Base-by-base conservation (phyloP, 2,888 invertebrate species). In the Synergus japonicus region DNA sequence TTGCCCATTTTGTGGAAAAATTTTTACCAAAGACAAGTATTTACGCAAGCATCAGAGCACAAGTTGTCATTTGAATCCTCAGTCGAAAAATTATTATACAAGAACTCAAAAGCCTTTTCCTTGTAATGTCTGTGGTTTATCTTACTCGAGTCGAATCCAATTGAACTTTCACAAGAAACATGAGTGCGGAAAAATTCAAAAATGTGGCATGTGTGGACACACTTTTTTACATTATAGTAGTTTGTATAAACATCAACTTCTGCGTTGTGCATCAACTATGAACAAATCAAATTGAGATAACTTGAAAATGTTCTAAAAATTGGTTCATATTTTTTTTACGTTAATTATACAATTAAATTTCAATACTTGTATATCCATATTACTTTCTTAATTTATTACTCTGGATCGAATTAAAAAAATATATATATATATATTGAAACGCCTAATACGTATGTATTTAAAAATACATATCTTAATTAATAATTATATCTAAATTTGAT, bases 101-200 rank as follows among this genome's bases (percentile, higher is more conserved):
- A 65, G 46, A 44, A 66, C 7, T 12, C 58, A 60, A 37, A 76
- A 77, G 66, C 77, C 63, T 43, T 76, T 81, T 65, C 44, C 60
- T 10, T 85, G 85, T 77, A 60, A 41, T 37, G 66, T 78, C 15
- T 84, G 85, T 54, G 81, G 84, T 15, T 80, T 81, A 37, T 77
- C 66, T 7, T 85, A 83, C 65, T 83, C 80, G 41, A 79, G 78
- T 66, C 83, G 81, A 66, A 64, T 64, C 22, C 78, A 73, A 43
- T 77, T 86, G 18, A 78, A 63, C 46, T 78, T 79, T 12, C 85
- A 86, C 46, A 54, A 78, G 12, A 69, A 83, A 37, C 77, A 82
- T 37, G 88, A 88, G 67, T 88, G 88, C 78, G 86, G 87, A 7
- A 85, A 85, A 69, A 22, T 77, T 8, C 78, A 80, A 60, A 69